Evolutionary conservation across 2,888 invertebrate genomes (phyloP).

Genomic region (Limnephilus lunatus): DNA sequence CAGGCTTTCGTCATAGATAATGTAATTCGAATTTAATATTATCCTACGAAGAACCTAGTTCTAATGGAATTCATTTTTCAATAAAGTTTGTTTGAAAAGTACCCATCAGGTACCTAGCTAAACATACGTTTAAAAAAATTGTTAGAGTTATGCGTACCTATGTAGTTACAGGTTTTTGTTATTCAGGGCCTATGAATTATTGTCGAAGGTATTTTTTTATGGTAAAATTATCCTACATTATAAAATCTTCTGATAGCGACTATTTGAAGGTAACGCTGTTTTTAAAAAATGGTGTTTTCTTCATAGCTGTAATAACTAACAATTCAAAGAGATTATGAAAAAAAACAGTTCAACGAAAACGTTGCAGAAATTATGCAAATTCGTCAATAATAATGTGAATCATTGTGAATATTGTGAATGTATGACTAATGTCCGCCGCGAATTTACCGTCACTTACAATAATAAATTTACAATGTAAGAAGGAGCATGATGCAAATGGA

Average conservation of each 20-base stretch:
- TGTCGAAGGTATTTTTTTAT: too few relatives aligned
- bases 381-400: not conserved
- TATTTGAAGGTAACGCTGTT: not conserved
- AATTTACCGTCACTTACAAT: constrained; percentile 10
- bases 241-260: not conserved
- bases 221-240: not conserved
- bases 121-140: too few relatives aligned
- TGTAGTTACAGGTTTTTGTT: too few relatives aligned
- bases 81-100: too few relatives aligned
- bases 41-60: too few relatives aligned
- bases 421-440: constrained; percentile 3
- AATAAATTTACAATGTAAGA: not conserved
- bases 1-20: too few relatives aligned
- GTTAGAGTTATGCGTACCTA: too few relatives aligned
- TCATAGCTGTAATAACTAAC: not conserved
- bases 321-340: not conserved
- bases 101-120: too few relatives aligned
- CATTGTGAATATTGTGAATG: not conserved
- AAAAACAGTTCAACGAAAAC: not conserved
- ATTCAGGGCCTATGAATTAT: too few relatives aligned
- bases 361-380: not conserved
- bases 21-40: too few relatives aligned
- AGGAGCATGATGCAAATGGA: constrained; percentile 21
- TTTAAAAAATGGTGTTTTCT: not conserved
- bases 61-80: too few relatives aligned